Conservation (phyloP, 1,140 invertebrate species). For the Mamestra configurata region DNA sequence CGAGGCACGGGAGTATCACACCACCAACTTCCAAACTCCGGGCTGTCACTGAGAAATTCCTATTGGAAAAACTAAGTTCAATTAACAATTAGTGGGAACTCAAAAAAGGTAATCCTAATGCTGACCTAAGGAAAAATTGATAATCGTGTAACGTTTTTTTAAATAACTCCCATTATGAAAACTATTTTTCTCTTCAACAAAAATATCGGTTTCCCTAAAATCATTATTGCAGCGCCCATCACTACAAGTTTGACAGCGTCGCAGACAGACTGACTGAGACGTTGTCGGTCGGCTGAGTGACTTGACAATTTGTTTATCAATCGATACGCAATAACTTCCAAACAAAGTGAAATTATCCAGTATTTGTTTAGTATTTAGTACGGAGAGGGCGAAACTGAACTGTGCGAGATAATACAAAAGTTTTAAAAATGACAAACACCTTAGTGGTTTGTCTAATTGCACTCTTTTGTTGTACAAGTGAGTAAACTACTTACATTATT, state of each 20-base stretch:
- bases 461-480: conserved; percentile 76
- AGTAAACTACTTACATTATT: conserved; percentile 58
- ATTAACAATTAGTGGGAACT: no score
- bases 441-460: conserved; percentile 78
- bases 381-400: conserved; percentile 60
- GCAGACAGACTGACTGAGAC: conserved; percentile 31
- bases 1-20: no score
- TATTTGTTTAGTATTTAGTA: conserved; percentile 72
- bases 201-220: neutral
- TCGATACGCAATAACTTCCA: conserved; percentile 81
- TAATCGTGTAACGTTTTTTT: no score
- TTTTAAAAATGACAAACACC: conserved; percentile 79
- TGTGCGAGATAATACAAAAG: conserved; percentile 53
- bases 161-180: no score
- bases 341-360: conserved; percentile 80
- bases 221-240: neutral
- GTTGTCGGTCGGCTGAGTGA: conserved; percentile 54
- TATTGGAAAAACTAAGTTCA: no score
- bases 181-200: no score
- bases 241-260: conserved; percentile 21
- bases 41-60: no score
- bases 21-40: no score
- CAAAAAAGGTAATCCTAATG: no score
- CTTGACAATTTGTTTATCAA: conserved; percentile 73
- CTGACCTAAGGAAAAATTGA: no score